phyloP scores from a whole-genome alignment of 2,888 invertebrate species.

The Hemistola chrysoprasaria region DNA sequence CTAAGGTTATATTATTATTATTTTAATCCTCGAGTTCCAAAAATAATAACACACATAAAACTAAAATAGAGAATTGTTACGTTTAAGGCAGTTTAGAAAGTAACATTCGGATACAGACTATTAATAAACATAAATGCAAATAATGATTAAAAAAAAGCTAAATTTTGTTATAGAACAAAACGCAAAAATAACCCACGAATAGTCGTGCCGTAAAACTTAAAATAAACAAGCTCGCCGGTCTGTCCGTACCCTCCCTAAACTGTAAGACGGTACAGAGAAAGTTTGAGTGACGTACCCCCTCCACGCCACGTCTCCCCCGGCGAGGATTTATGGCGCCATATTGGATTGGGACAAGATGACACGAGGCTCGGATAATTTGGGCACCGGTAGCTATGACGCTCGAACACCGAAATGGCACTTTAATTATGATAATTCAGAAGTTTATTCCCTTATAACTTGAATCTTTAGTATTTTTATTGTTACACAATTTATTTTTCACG shows the following conservation, averaged over 20 bases:
- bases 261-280: constrained; percentile 81
- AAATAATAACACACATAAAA: constrained; percentile 10
- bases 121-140: too few relatives aligned
- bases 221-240: constrained; percentile 47
- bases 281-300: constrained; percentile 82
- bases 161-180: too few relatives aligned
- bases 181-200: constrained; percentile 17
- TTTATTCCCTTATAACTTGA: constrained; percentile 43
- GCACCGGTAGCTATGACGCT: constrained; percentile 78
- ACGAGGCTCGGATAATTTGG: constrained; percentile 82
- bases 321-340: constrained; percentile 82
- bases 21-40: too few relatives aligned
- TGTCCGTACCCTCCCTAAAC: constrained; percentile 74
- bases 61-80: too few relatives aligned
- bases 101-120: too few relatives aligned
- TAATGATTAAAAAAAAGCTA: too few relatives aligned
- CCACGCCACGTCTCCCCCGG: constrained; percentile 57
- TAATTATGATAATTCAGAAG: constrained; percentile 75
- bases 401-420: constrained; percentile 71
- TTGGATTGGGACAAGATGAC: constrained; percentile 83
- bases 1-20: too few relatives aligned
- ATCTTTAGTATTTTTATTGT: too few relatives aligned
- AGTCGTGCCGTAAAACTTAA: constrained; percentile 28
- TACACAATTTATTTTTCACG: constrained; percentile 20
- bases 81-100: too few relatives aligned